phyloP scores from a whole-genome alignment of 2,797 vertebrate species.

The Lycodopsis pacificus region DNA sequence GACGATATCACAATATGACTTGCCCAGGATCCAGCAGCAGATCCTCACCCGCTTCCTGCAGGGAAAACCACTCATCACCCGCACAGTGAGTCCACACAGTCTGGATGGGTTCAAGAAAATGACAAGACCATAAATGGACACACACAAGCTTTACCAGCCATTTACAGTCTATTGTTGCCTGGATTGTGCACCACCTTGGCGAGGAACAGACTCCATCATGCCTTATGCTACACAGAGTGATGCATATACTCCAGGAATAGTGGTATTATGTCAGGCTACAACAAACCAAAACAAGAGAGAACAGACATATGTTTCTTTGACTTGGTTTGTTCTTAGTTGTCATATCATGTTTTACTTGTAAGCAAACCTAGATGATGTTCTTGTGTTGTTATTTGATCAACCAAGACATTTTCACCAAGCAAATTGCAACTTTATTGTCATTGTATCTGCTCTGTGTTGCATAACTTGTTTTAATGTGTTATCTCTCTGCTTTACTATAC shows the following conservation, averaged over 20 bases:
- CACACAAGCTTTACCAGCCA: neutral
- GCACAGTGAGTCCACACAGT: conserved; percentile 75
- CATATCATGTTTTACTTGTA: neutral
- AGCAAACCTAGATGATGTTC: neutral
- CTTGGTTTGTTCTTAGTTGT: neutral
- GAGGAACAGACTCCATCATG: too few relatives aligned
- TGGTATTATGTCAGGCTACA: neutral
- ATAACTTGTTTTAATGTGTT: neutral
- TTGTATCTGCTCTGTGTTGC: neutral
- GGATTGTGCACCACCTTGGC: neutral
- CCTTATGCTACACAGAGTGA: neutral
- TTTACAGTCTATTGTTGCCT: neutral
- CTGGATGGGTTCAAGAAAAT: neutral
- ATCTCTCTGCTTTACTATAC: neutral
- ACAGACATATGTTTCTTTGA: neutral
- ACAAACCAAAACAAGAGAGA: neutral
- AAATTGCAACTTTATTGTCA: neutral
- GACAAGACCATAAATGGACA: neutral
- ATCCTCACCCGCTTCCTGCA: conserved; percentile 87
- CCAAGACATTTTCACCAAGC: neutral
- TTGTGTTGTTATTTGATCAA: neutral
- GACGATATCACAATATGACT: conserved; percentile 85
- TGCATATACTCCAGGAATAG: neutral
- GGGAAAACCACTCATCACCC: conserved; percentile 87
- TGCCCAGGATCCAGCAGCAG: conserved; percentile 90